These are phyloP conservation scores for Centropus bengalensis DNA, from an alignment of 2,113 vertebrate species.

Conservation along the genomic window DNA sequence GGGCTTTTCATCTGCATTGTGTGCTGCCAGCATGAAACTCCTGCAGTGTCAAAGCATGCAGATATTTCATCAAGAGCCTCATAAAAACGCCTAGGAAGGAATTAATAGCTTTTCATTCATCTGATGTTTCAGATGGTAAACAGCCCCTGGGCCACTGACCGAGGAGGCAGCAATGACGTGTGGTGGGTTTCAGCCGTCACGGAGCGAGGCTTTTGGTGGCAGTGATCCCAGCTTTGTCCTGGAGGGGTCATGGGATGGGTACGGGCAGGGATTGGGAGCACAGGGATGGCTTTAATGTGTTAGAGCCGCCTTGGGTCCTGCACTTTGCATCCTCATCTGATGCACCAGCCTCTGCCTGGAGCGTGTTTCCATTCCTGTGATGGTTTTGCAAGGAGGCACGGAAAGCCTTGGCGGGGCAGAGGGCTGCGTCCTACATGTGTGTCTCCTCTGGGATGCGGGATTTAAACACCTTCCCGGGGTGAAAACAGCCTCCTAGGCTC, in stretches of 20 bases:
- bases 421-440: fast-evolving
- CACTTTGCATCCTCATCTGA: fast-evolving
- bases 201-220: fast-evolving
- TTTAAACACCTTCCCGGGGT: not conserved
- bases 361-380: not conserved
- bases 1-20: fast-evolving
- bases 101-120: not conserved
- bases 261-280: fast-evolving
- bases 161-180: not conserved
- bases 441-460: fast-evolving
- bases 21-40: not conserved
- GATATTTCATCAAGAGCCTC: slow-evolving; percentile 3
- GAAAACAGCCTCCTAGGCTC: not conserved
- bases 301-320: not conserved
- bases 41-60: not conserved
- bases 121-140: not conserved
- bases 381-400: not conserved
- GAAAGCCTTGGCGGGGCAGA: not conserved
- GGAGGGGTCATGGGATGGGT: not conserved
- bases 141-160: not conserved
- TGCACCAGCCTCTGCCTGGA: not conserved
- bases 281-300: not conserved
- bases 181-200: not conserved
- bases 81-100: not conserved
- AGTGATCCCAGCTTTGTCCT: not conserved